Evolutionary conservation across 2,113 vertebrate species (phyloP).

Genomic region (Nannobrachium achirus): DNA sequence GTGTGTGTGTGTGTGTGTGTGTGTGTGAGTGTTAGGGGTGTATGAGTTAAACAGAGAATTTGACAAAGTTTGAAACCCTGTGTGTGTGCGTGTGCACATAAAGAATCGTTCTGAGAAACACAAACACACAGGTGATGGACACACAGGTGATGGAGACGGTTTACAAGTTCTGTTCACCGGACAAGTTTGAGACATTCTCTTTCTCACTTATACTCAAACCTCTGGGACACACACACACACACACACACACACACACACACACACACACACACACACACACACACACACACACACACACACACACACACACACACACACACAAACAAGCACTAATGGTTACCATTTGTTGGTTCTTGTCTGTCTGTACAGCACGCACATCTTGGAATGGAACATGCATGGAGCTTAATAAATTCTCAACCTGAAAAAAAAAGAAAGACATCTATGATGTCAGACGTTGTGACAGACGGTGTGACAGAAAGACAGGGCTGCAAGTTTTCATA

Average conservation of each 20-base stretch:
- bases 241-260: too few species aligned
- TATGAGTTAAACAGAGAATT: too few species aligned
- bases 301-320: not conserved
- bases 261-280: constrained; percentile 18
- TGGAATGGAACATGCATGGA: too few species aligned
- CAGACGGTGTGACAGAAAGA: too few species aligned
- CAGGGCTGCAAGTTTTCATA: too few species aligned
- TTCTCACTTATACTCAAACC: constrained; percentile 40
- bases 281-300: constrained; percentile 9
- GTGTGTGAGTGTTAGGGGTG: not conserved
- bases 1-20: constrained; percentile 10
- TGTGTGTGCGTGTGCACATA: constrained; percentile 4
- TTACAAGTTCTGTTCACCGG: too few species aligned
- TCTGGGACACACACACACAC: constrained; percentile 25
- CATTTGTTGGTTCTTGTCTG: too few species aligned
- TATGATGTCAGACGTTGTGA: too few species aligned
- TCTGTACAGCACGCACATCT: too few species aligned
- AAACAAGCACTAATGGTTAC: constrained; percentile 45
- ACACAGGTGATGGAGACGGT: not conserved
- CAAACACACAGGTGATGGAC: constrained; percentile 35
- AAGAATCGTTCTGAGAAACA: constrained; percentile 25
- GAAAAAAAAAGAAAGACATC: too few species aligned
- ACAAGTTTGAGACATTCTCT: constrained; percentile 37
- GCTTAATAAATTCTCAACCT: too few species aligned
- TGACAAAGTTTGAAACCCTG: too few species aligned